phyloP scores from a whole-genome alignment of 1,140 invertebrate species.

The Mizuhopecten yessoensis region DNA sequence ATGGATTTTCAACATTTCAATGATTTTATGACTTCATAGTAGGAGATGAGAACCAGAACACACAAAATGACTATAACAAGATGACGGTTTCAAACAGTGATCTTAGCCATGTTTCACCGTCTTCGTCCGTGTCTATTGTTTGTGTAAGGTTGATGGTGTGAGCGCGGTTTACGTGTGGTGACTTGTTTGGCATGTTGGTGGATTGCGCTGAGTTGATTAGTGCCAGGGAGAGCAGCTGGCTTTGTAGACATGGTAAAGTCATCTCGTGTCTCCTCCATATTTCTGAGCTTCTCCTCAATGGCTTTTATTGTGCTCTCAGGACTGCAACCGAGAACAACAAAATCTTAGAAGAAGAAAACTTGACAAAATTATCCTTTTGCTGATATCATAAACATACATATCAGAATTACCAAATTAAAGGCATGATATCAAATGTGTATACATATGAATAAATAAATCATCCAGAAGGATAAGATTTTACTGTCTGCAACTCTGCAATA shows the following conservation, averaged over 20 bases:
- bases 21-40: no score
- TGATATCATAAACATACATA: no score
- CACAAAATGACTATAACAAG: background rate
- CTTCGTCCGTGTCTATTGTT: background rate
- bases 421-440: no score
- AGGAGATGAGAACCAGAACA: background rate
- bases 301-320: conserved; percentile 72
- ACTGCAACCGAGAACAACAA: conserved; percentile 58
- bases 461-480: no score
- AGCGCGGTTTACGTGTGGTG: background rate
- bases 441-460: no score
- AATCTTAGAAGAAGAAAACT: no score
- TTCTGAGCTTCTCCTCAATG: conserved; percentile 74
- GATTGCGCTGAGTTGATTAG: conserved; percentile 53
- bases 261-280: conserved; percentile 70
- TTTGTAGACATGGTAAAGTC: conserved; percentile 63
- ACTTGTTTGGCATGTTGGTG: conserved; percentile 20
- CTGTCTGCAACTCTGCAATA: no score
- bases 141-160: background rate
- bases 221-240: conserved; percentile 66
- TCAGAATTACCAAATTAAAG: no score
- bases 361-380: no score
- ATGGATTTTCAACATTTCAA: background rate
- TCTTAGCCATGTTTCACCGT: background rate
- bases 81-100: background rate